Evolutionary conservation across 2,113 vertebrate species (phyloP), one percentile per base, ranked within the genome.

Genomic region (Callaeas wilsoni): DNA sequence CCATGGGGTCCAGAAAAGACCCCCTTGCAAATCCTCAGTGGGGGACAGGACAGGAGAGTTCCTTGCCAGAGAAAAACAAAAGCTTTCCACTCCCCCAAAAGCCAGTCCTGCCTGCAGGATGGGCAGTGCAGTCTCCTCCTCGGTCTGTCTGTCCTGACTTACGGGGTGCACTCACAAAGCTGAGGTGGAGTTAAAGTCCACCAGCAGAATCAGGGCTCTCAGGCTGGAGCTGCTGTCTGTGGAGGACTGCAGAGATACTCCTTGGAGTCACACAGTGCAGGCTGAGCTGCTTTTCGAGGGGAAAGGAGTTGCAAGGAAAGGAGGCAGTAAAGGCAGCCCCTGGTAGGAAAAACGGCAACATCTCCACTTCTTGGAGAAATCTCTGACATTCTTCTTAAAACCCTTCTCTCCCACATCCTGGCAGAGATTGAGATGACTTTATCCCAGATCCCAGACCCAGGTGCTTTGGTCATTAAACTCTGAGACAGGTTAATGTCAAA

Each of bases 231-330:
- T 7, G 0, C 39, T 64, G 0, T 23, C 53, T 3, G 0, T 30
- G 68, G 13, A 79, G 62, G 21, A 9, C 25, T 53, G 7, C 0
- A 0, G 4, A 33, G 22, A 5, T 3, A 5, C 17, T 49, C 16
- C 50, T 64, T 41, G 25, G 42, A 25, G 37, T 49, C 29, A 32
- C 25, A 33, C 27, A 4, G 18, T 8, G 17, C 33, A 29, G 32
- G 5, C 7, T 1, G 23, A 86, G 49, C 16, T 92, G 53, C 18
- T 83, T 42, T 17, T n/a, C 47, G 9, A 37, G 39, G 32, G 49
- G 25, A 47, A 55, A 14, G 32, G 32, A 47, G 18, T 9, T 30
- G 41, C 21, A 49, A 53, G 57, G 39, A 35, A 55, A 73, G 46
- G 44, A 62, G 29, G 4, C 35, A 32, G 46, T 10, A 83, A 79